Conservation (phyloP, 2,888 invertebrate genomes). For the Lycocerus yunnanus region DNA sequence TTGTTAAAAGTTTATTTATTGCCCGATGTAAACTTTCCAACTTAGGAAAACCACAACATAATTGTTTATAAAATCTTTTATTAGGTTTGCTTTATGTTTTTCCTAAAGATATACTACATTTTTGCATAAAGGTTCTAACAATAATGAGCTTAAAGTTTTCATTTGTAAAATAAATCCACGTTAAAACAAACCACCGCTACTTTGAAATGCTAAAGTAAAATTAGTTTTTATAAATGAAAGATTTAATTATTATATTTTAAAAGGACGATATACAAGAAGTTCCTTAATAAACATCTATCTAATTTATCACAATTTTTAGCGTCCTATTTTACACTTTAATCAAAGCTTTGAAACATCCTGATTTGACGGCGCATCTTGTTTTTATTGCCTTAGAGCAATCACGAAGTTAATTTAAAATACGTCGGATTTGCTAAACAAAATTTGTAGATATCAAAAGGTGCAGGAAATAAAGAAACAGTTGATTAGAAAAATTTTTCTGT, state of each 20-base stretch:
- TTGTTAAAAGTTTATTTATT: neutral
- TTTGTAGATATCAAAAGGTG: constrained; percentile 6
- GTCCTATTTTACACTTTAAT: constrained; percentile 29
- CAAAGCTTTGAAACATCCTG: constrained; percentile 28
- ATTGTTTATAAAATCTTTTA: neutral
- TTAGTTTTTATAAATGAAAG: neutral
- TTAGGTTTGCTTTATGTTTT: neutral
- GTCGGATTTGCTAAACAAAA: constrained; percentile 9
- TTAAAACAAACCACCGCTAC: neutral
- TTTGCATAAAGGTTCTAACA: neutral
- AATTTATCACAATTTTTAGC: constrained; percentile 25
- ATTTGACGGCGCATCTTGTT: constrained; percentile 24
- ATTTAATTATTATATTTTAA: neutral
- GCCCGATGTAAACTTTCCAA: neutral
- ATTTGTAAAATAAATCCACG: neutral
- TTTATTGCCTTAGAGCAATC: constrained; percentile 25
- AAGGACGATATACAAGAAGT: neutral
- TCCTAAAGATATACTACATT: neutral
- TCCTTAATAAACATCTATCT: constrained; percentile 2
- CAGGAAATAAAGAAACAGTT: constrained; percentile 19
- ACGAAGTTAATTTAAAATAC: constrained; percentile 29
- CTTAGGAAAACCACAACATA: neutral
- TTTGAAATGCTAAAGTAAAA: neutral
- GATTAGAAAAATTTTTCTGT: constrained; percentile 19
- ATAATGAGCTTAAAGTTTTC: neutral